Evolutionary conservation across 2,113 vertebrate species (phyloP), one percentile per base, ranked within the genome.

Genomic region (Oxyura jamaicensis): DNA sequence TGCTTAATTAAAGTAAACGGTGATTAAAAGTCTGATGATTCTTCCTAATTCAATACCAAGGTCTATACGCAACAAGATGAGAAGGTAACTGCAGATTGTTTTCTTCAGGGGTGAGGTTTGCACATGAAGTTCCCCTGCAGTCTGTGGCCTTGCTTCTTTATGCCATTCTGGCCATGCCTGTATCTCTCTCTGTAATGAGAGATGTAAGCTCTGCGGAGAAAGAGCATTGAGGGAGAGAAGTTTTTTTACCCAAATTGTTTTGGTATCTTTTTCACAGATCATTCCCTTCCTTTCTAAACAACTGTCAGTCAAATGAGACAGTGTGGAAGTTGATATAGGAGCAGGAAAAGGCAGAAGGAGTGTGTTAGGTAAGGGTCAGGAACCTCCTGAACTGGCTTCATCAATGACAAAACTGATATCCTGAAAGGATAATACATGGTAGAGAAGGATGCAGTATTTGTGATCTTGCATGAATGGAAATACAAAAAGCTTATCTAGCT

Each of bases 1-100:
- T 8, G 5, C 73, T 92, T 83, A 92, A 92, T 93, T 93, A 95
- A 91, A 85, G 71, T 87, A 88, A 97, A 93, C 92, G 90, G 80
- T 72, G 88, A 93, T 95, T 94, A 88, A 86, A 94, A 81, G 86
- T 86, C 91, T 96, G 79, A 90, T 81, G 83, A 68, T 81, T 72
- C 83, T 92, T 97, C 52, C 83, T 93, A 88, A 86, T 95, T 90
- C 88, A 59, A 39, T 88, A 88, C 56, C 62, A 41, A 78, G 28
- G 42, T 87, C 84, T 92, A 5, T 65, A 75, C 41, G 89, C 84
- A 68, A 68, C 39, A 91, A 42, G 74, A 89, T 3, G 11, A 86
- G 63, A 26, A 59, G 39, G 25, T 77, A 65, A 69, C 59, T 91
- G 56, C 88, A 69, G 20, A 21, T 31, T 66, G 36, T 80, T 90